These are phyloP conservation scores for Salvelinus alpinus DNA, from an alignment of 2,113 vertebrate genomes.

Conservation along the genomic window DNA sequence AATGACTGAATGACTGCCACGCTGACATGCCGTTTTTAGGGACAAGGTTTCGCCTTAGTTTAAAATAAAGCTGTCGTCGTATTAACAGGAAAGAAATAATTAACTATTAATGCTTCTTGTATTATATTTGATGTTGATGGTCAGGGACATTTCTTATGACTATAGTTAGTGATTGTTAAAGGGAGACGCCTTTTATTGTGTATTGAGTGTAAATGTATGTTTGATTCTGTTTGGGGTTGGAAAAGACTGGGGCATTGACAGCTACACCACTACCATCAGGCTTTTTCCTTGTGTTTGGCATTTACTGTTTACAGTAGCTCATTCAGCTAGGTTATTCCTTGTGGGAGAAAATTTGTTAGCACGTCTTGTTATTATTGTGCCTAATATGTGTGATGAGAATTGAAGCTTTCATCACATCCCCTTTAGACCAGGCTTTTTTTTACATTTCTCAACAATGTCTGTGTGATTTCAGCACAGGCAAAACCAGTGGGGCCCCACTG, in stretches of 20 bases:
- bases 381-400: background rate
- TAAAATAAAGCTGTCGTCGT: conserved; percentile 25
- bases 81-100: conserved; percentile 30
- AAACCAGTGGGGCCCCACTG: conserved; percentile 12
- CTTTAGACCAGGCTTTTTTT: background rate
- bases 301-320: background rate
- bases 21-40: conserved; percentile 2
- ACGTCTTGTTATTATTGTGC: background rate
- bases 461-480: conserved; percentile 23
- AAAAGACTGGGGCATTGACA: background rate
- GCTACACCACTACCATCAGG: background rate
- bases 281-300: background rate
- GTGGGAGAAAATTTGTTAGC: too few species aligned
- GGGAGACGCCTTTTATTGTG: background rate
- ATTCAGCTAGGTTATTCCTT: background rate
- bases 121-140: conserved; percentile 46
- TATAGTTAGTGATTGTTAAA: conserved; percentile 32
- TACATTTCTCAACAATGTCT: background rate
- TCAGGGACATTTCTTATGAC: conserved; percentile 40
- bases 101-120: conserved; percentile 47
- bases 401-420: background rate
- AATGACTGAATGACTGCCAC: conserved; percentile 31
- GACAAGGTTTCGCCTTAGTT: conserved; percentile 31
- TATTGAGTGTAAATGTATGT: background rate
- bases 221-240: background rate